Percentiles rank a stretch among this genome's conserved stretches.
These are phyloP conservation scores for Pan troglodytes DNA, from an alignment of 2,113 vertebrate species.

Conservation along the genomic window NHGRI_mPanTro3-v2.1_pri NC_072421.2:25450001-25450500, in stretches of 20 bases:
- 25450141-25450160: slow-evolving; percentile 63
- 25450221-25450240: slow-evolving; percentile 60
- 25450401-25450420: not conserved
- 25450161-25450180: slow-evolving; percentile 29
- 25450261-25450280: slow-evolving; percentile 45
- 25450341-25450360: slow-evolving; percentile 38
- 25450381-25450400: slow-evolving; percentile 14
- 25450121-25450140: slow-evolving; percentile 33
- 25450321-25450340: slow-evolving; percentile 60
- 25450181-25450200: slow-evolving; percentile 54
- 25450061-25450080: slow-evolving; percentile 39
- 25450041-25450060: not conserved
- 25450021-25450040: not conserved
- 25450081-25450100: slow-evolving; percentile 27
- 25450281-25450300: slow-evolving; percentile 34
- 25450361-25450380: slow-evolving; percentile 20
- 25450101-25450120: not conserved
- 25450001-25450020: not conserved
- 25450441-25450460: not conserved
- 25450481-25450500: not conserved
- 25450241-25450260: slow-evolving; percentile 49
- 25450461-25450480: not conserved
- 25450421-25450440: not conserved
- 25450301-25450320: slow-evolving; percentile 48
- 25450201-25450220: slow-evolving; percentile 53